Base-by-base conservation (phyloP, 2,113 vertebrate species). In the Lonchura striata region DNA sequence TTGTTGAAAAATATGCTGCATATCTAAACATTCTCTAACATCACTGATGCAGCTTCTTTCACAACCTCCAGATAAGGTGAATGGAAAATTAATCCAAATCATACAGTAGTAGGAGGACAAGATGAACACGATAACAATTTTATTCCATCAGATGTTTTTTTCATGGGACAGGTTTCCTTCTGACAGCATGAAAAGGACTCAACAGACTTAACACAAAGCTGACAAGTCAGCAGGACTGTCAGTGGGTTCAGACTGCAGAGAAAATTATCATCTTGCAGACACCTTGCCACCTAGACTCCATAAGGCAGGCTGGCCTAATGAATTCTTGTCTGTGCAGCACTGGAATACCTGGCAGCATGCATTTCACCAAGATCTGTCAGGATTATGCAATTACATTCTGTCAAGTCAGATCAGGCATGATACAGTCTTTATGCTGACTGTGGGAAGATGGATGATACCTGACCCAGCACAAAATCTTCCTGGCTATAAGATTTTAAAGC, bases 381-480 rank as follows among this genome's bases (percentile, higher is more conserved):
- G 76, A 90, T 80, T 61, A 74, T 31, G 92, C 64, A 95, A 86
- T 86, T 54, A 59, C 23, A 7, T 86, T 77, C 87, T 94, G 80
- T 83, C 82, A 93, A 90, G 59, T 70, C 94, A 93, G 75, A 85
- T 49, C 37, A 94, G 47, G 54, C 39, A 77, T 13, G 76, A 92
- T 69, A 79, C 31, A 39, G 54, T 72, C 82, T 93, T 90, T 65
- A 70, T 52, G 92, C 80, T 88, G 88, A 95, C 86, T 81, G n/a
- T 39, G 82, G 42, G 35, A 86, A 83, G 92, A 90, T 10, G 31
- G 47, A 61, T 70, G 64, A 90, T 83, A 88, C 33, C 71, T 63
- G 50, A 92, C 46, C 71, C 88, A 88, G 88, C 88, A 78, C 30
- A 77, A 92, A 86, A 95, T 90, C 76, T 90, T 76, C 76, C 71